A percentile compares a stretch with the other conserved stretches of the same genome.
Evolutionary conservation across 53 echinoderm and acorn worm species (phyloP).

Genomic region (Holothuria scabra): DNA sequence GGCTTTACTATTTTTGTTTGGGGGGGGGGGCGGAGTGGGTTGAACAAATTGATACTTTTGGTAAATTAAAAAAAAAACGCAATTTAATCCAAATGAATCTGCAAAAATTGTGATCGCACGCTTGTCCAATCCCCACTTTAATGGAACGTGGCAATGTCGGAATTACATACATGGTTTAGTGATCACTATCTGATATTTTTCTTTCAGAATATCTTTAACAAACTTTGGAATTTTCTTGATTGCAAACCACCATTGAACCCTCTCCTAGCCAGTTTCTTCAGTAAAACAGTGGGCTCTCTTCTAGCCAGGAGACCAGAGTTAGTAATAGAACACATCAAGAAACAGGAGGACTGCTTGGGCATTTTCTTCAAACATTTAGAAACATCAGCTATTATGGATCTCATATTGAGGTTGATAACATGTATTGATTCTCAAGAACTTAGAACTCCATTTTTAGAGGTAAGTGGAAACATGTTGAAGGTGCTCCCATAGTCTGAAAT

Average conservation of each 20-base stretch:
- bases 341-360: conserved; percentile 86
- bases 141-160: too few relatives aligned
- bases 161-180: too few relatives aligned
- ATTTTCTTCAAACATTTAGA: conserved; percentile 89
- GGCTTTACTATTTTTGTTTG: too few relatives aligned
- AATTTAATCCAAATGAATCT: too few relatives aligned
- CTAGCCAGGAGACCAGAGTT: conserved; percentile 86
- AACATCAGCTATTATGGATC: conserved; percentile 99
- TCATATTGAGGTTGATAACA: conserved; percentile 92
- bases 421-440: conserved; percentile 95
- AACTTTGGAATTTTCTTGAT: conserved; percentile 91
- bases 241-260: conserved; percentile 95
- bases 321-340: conserved; percentile 85
- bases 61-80: too few relatives aligned
- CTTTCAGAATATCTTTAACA: conserved; percentile 75
- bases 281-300: conserved; percentile 94
- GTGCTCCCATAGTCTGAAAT: too few relatives aligned
- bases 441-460: conserved; percentile 92
- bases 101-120: too few relatives aligned
- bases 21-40: too few relatives aligned
- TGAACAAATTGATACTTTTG: too few relatives aligned
- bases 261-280: conserved; percentile 99
- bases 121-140: too few relatives aligned
- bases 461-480: conserved; percentile 52
- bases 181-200: conserved; percentile 2